Evolutionary conservation across 2,797 vertebrate species (phyloP).

Genomic region (Rhinogobio ventralis): DNA sequence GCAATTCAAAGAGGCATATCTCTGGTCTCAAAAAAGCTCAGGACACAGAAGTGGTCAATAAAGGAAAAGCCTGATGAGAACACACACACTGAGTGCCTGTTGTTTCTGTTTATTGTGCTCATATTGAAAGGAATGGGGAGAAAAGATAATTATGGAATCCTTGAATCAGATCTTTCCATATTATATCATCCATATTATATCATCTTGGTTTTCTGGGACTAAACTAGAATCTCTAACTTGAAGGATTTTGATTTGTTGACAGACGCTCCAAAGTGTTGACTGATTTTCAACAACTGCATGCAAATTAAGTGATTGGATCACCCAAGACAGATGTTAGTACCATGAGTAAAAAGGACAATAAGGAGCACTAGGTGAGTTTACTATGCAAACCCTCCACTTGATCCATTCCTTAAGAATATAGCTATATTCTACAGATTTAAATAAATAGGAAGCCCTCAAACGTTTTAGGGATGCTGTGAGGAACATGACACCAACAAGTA

Average conservation of each 20-base stretch:
- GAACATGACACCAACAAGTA: not conserved
- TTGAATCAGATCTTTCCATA: not conserved
- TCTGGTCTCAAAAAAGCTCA: conserved; percentile 25
- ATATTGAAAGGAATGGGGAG: not conserved
- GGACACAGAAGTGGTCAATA: conserved; percentile 3
- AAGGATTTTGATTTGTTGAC: not conserved
- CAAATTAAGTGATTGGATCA: not conserved
- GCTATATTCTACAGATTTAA: not conserved
- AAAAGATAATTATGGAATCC: not conserved
- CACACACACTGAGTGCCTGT: not conserved
- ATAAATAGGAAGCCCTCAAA: not conserved
- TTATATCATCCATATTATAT: not conserved
- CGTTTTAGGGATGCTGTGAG: not conserved
- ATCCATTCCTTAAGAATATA: not conserved
- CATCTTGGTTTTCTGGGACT: not conserved
- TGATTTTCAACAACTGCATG: not conserved
- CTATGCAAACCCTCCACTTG: not conserved
- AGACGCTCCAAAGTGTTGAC: not conserved
- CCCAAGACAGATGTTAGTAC: not conserved
- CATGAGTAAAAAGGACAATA: not conserved
- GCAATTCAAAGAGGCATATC: conserved; percentile 47
- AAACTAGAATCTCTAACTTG: not conserved
- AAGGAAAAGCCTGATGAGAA: conserved; percentile 26
- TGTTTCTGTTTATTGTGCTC: not conserved
- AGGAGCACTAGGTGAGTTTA: conserved; percentile 4